Evolutionary conservation across 2,888 invertebrate genomes (phyloP), one percentile per base, ranked within the genome.

Genomic region (Lobophora halterata): DNA sequence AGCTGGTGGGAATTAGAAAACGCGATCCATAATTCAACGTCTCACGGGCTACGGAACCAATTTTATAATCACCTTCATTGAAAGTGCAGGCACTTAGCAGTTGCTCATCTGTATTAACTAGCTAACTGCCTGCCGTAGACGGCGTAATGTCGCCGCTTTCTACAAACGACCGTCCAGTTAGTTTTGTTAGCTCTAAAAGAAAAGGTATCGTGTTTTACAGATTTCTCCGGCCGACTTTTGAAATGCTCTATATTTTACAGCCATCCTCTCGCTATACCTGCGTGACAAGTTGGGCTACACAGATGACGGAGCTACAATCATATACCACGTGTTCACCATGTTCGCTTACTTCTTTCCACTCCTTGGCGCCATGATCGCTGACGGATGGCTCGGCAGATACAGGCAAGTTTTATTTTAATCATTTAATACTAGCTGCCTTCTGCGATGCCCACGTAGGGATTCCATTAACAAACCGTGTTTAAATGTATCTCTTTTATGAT

Each of bases 341-440:
- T 87, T 97, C 57, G 95, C 95, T 5, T 99, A 95, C 86, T 93
- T 96, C 78, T 95, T 95, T 50, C 97, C 97, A 0, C 56, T 97
- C 1, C 61, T 97, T 14, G 99, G 99, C 1, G 98, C 98, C 12
- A 94, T 98, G 65, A 79, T 99, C 19, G 97, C 99, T 0, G 99
- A 99, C 77, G 95, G 97, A 41, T 93, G 91, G 85, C 88, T 97
- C 24, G 98, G 98, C 30, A 95, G 97, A 83, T 99, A 95, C 82
- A 93, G 88, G 89, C 88, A 18, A 18, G 18, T 18, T 6, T 18
- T 18, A 1, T 8, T 9, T 21, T 21, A 1, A n/a, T n/a, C n/a
- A n/a, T n/a, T n/a, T n/a, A n/a, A n/a, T n/a, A n/a, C n/a, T n/a
- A n/a, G n/a, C n/a, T n/a, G n/a, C n/a, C n/a, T n/a, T n/a, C n/a